Base-by-base conservation (phyloP, 2,113 vertebrate genomes). In the Neomonachus schauinslandi region DNA sequence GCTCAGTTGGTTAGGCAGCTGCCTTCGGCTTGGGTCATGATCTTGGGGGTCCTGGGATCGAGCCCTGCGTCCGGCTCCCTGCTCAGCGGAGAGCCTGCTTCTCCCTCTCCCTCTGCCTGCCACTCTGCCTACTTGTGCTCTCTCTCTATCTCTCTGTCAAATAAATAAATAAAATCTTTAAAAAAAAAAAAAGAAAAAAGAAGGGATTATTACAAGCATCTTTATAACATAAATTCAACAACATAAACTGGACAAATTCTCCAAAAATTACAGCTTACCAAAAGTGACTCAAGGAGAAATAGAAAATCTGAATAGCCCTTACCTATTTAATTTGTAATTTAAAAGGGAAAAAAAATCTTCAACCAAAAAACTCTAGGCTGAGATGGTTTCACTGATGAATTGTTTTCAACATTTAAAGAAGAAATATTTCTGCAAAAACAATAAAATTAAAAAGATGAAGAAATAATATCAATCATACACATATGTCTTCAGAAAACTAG, bases 221-320 rank as follows among this genome's bases (percentile, higher is more conserved):
- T 61, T 71, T 59, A 74, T 63, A 65, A 53, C 36, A 51, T 89
- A 88, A 92, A 93, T 76, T 93, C 31, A 93, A 39, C 63, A 83
- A 36, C 3, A 72, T 96, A 51, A 93, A 71, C 15, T 83, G 67
- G 13, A 13, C 18, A 76, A 49, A 63, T 65, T 82, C n/a, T 76
- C 51, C 57, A 65, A 92, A 46, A 57, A 31, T 59, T 6, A 46
- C 6, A 79, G 12, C n/a, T 55, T 94, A 87, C 72, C 39, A 16
- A 55, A 85, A 59, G 42, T 84, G 55, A 89, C 42, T 65, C 42
- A n/a, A 87, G 36, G 57, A 77, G 28, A 69, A 84, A 90, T 61
- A 81, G 67, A 83, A 83, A 74, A 76, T 83, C 57, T 72, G 61
- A 90, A 39, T 71, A 94, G 22, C 31, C 63, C 49, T 87, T 57